Evolutionary conservation across 2,888 invertebrate genomes (phyloP), one percentile per base, ranked within the genome.

Genomic region (Synergus laeviventris): DNA sequence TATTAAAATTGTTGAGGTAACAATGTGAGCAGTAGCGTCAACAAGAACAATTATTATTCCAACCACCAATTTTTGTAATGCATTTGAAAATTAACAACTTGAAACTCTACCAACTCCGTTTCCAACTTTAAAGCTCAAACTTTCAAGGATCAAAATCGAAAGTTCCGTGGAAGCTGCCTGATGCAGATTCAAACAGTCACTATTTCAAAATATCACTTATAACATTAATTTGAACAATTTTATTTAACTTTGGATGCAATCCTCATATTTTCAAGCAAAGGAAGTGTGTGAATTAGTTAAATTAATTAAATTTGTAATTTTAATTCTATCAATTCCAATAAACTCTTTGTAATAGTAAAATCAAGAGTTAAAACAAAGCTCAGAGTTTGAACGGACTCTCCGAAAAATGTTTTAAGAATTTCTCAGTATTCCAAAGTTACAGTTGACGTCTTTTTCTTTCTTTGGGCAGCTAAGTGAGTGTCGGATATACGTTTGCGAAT

Each of bases 121-220:
- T 39, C 5, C 49, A 66, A 49, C 45, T n/a, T 66, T 66, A 16
- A 66, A 66, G 66, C 24, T 66, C n/a, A 16, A 70, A 70, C 70
- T 70, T 49, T 70, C 36, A 45, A 70, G 70, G 49, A 70, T 70
- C 49, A 70, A 49, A 70, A 70, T 49, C 70, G 9, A 49, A 70
- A 70, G 24, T 45, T 49, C 3, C 31, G 31, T 70, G 31, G 45
- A 70, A 31, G 45, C 24, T 49, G 31, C 70, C 31, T 70, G 49
- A 9, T 70, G 70, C 49, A 49, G 49, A 31, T 49, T 31, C 49
- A 70, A 70, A 31, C 31, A n/a, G 24, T n/a, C 1, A 14, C n/a
- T 3, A 45, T 14, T 70, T 31, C n/a, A 70, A 45, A 31, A 12
- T 70, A 70, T 49, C n/a, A n/a, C n/a, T n/a, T n/a, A n/a, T n/a